Percentiles rank a stretch among this genome's conserved stretches.
Evolutionary conservation across 1,140 invertebrate species (phyloP).

Genomic region (Camponotus vicinus): DNA sequence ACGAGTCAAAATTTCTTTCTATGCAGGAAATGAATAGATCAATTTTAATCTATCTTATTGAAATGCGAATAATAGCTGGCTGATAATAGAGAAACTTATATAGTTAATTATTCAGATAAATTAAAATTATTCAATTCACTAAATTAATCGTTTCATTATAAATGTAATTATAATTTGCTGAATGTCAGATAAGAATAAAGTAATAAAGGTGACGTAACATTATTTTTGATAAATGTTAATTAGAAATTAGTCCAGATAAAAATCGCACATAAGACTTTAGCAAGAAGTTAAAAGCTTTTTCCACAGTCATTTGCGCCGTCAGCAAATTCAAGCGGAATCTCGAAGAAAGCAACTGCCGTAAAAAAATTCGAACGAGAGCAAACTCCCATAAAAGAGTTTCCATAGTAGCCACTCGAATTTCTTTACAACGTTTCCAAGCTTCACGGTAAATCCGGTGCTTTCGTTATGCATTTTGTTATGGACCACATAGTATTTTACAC

Average conservation of each 20-base stretch:
- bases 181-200: background rate
- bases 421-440: constrained; percentile 23
- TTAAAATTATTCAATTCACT: background rate
- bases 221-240: background rate
- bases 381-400: constrained; percentile 51
- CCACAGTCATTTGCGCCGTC: constrained; percentile 26
- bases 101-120: background rate
- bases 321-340: constrained; percentile 47
- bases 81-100: background rate
- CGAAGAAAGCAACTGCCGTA: constrained; percentile 52
- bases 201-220: background rate
- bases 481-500: constrained; percentile 9
- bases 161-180: background rate
- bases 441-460: constrained; percentile 46
- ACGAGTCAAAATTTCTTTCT: background rate
- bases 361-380: constrained; percentile 46
- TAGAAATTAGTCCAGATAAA: background rate
- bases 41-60: background rate
- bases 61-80: background rate
- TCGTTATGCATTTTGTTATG: constrained; percentile 2
- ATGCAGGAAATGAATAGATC: background rate
- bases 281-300: constrained; percentile 9
- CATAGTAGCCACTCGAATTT: constrained; percentile 35
- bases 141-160: background rate
- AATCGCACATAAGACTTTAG: background rate